Evolutionary conservation across 2,888 invertebrate genomes (phyloP), one percentile per base, ranked within the genome.

Genomic region (Lithophane ornitopus): DNA sequence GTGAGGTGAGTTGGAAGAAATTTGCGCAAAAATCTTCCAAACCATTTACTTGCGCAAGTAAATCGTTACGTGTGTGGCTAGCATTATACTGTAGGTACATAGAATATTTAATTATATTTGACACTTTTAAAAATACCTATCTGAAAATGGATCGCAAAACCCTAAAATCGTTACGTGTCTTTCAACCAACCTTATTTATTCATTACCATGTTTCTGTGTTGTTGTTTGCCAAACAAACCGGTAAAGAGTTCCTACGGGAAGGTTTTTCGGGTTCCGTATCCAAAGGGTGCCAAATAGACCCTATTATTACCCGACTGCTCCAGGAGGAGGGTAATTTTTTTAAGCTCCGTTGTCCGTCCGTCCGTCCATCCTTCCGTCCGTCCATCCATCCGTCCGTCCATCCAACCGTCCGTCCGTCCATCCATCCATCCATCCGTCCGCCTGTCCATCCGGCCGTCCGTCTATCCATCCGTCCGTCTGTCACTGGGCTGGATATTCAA

Each of bases 151-250:
- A 81, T 74, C 22, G 41, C 28, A 41, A 41, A 16, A 52, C 11
- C 16, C 16, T 34, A 44, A 41, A 72, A 80, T n/a, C 56, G 22
- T 39, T 52, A 67, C 67, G 59, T 74, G 84, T 74, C 62, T 74
- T 54, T 52, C 22, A 61, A 69, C 28, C 26, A 39, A 28, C n/a
- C 12, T 61, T 41, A 22, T 63, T 39, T 26, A n/a, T 77, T 72
- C 41, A 74, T 70, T 39, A 56, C 22, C 77, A 78, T 62, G 65
- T 79, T 67, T 72, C 65, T 28, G 74, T 61, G 67, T 65, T 56
- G 59, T 66, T 82, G 72, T 86, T 87, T 87, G 73, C 12, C 49
- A 74, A 86, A 85, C 85, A 78, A 73, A 80, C 63, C 56, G 61
- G 81, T 70, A 44, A 76, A 69, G 59, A 63, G 65, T 76, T 63